These are phyloP conservation scores for Glomeris marginata DNA, from an alignment of 2,888 invertebrate genomes.

Conservation along the genomic window DNA sequence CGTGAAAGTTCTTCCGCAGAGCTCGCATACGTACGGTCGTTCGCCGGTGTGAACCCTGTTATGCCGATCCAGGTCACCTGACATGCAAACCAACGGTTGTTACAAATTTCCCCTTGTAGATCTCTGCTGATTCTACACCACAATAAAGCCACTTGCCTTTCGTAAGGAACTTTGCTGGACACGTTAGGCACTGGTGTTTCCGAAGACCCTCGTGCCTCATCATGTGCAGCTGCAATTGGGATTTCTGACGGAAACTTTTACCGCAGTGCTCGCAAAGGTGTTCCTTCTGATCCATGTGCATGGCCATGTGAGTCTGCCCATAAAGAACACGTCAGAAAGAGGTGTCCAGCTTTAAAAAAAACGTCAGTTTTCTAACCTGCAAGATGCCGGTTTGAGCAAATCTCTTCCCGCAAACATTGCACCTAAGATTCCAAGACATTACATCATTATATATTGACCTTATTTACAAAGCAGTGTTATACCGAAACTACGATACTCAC, in stretches of 20 bases:
- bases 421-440: constrained; percentile 20
- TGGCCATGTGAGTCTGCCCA: constrained; percentile 23
- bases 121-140: no score
- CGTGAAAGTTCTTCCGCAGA: constrained; percentile 30
- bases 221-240: constrained; percentile 22
- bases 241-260: constrained; percentile 24
- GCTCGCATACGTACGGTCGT: constrained; percentile 27
- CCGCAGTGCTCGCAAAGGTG: constrained; percentile 25
- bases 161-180: constrained; percentile 24
- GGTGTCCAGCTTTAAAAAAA: no score
- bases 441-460: background rate
- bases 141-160: constrained; percentile 24
- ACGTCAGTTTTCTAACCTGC: constrained; percentile 7
- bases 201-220: constrained; percentile 22
- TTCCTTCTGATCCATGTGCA: constrained; percentile 22
- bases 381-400: constrained; percentile 25
- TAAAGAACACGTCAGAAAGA: no score
- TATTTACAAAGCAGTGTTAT: background rate
- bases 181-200: constrained; percentile 21
- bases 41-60: constrained; percentile 29
- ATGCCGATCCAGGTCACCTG: constrained; percentile 30
- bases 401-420: constrained; percentile 22
- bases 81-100: no score
- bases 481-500: constrained; percentile 22
- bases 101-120: no score